Conservation (phyloP, 2,113 vertebrate species). For the Calcarius ornatus region DNA sequence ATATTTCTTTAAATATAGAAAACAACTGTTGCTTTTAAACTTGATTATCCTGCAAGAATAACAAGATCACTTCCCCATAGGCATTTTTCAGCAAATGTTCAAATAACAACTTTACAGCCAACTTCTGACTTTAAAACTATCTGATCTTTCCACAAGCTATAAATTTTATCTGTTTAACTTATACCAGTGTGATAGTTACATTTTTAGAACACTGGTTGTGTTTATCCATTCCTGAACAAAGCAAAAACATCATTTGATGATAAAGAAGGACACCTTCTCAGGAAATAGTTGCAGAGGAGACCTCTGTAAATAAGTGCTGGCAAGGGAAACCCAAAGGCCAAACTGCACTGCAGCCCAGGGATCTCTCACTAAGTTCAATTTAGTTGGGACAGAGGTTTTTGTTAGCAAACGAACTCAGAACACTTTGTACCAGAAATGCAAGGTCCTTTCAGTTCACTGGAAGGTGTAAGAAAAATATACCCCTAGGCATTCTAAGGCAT, state of each 20-base stretch:
- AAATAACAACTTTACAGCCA: slow-evolving; percentile 1
- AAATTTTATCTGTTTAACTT: neutral
- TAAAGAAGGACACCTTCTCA: neutral
- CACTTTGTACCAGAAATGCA: neutral
- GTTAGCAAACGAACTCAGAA: neutral
- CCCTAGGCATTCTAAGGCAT: neutral
- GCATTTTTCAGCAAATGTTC: slow-evolving; percentile 6
- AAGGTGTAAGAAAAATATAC: neutral
- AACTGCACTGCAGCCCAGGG: neutral
- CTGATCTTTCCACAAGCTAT: neutral
- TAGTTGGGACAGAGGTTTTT: neutral
- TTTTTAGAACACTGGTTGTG: neutral
- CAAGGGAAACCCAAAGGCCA: neutral
- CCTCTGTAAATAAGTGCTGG: neutral
- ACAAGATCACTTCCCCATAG: neutral
- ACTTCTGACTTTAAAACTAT: neutral
- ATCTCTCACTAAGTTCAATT: neutral
- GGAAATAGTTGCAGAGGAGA: neutral
- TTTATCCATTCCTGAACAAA: neutral
- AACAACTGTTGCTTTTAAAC: neutral
- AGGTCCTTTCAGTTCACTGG: neutral
- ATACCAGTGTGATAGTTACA: neutral
- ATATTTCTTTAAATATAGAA: neutral
- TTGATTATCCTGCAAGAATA: neutral
- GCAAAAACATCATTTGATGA: neutral